Evolutionary conservation across 2,888 invertebrate species (phyloP), one percentile per base, ranked within the genome.

Genomic region (Diaphora mendica): DNA sequence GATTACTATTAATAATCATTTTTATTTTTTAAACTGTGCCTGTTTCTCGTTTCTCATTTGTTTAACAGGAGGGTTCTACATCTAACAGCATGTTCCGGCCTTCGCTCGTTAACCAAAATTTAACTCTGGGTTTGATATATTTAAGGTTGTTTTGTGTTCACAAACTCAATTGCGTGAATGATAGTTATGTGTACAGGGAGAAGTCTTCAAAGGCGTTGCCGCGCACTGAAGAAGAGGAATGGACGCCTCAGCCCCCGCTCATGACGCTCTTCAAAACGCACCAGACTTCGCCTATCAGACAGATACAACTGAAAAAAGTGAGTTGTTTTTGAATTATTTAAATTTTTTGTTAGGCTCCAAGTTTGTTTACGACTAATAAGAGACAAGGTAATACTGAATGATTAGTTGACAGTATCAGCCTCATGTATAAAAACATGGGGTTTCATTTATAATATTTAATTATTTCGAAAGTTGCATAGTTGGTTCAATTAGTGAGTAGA

Each of bases 211-310:
- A 91, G 85, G 89, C 92, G 77, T 69, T 92, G 85, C 81, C 91
- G 83, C 78, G 92, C 90, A 76, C 91, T 82, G 87, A 94, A 2
- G 91, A 88, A 55, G 91, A 88, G 5, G 82, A 80, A 9, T 98
- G 98, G 98, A 96, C 96, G 68, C 96, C 97, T 44, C 98, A 98
- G 88, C 97, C 97, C 0, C 97, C 98, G 0, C 92, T 98, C 62
- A 98, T 98, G 97, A 97, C 97, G 33, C 93, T 97, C 35, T 98
- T 98, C 88, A 97, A 97, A 81, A 96, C 97, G 2, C 96, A 97
- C 77, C 96, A 97, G 76, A 97, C 97, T 20, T 96, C 96, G 7
- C 96, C 97, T 71, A 97, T 97, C 68, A 95, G 96, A 65, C 96
- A 96, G 81, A 97, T 97, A 82, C 98, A 98, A 86, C 96, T 97